Base-by-base conservation (phyloP, 64 coral and sea anemone genomes). In the Montipora sp. region DNA sequence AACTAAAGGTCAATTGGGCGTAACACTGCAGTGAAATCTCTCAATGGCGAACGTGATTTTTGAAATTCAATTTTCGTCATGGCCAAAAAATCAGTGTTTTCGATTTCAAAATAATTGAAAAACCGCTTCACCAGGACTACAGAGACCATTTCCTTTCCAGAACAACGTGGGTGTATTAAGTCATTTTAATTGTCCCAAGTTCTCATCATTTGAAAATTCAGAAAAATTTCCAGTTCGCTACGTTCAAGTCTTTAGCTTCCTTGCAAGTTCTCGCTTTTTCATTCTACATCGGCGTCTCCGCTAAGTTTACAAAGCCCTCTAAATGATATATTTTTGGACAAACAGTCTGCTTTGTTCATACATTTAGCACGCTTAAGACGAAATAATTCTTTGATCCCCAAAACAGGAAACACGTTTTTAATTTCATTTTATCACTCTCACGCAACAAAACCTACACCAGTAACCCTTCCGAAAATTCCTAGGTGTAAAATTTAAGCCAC, bases 341-440 rank as follows among this genome's bases (percentile, higher is more conserved):
- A 76, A 76, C 13, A n/a, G 49, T 50, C 46, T 78, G 8, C 75
- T 78, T 78, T 78, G 75, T 19, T 47, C 18, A 9, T 71, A 5
- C 45, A 75, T 19, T 12, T 48, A 16, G 75, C 45, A 49, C 3
- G 75, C 16, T 36, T 36, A 49, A 49, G 75, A 13, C 49, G 47
- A 49, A 78, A 78, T 78, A 78, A 78, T 78, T 19, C 75, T 51
- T 7, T 49, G 14, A 78, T 78, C 45, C 74, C 75, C 27, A 45
- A 78, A 78, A 78, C 75, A 78, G 75, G 75, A 78, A 78, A 78
- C 75, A 50, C 45, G 75, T 49, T 78, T 78, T 47, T 16, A 48
- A 78, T 71, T 71, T 71, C 68, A 71, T 7, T 23, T 71, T 20
- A 71, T 11, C 68, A 36, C 36, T 4, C 75, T 48, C 75, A 78